A percentile compares a stretch with the other conserved stretches of the same genome.
Conservation (phyloP, 1,140 invertebrate genomes). For the Teleogryllus occipitalis region DNA sequence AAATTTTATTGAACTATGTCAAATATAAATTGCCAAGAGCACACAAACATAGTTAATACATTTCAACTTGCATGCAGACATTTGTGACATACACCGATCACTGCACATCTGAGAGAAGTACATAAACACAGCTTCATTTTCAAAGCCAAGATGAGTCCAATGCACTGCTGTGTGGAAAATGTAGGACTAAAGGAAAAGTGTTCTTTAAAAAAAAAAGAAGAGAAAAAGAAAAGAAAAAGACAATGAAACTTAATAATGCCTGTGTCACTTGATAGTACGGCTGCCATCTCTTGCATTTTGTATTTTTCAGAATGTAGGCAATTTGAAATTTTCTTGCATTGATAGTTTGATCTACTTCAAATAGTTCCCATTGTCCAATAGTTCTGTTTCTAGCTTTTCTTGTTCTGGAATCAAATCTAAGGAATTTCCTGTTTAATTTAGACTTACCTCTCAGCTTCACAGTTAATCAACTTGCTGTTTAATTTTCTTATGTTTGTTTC, state of each 20-base stretch:
- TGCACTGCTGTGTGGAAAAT: background rate
- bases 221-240: background rate
- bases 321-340: conserved; percentile 24
- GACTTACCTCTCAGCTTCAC: conserved; percentile 25
- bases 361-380: conserved; percentile 26
- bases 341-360: conserved; percentile 29
- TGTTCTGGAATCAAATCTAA: conserved; percentile 22
- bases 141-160: background rate
- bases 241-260: background rate
- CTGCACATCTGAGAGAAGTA: too few relatives aligned
- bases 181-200: background rate
- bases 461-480: conserved; percentile 28
- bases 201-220: background rate
- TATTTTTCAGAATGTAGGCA: conserved; percentile 23
- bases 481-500: conserved; percentile 41
- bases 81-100: too few relatives aligned
- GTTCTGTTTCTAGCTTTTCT: conserved; percentile 24
- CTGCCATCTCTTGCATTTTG: conserved; percentile 24
- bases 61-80: too few relatives aligned
- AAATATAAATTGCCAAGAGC: too few relatives aligned
- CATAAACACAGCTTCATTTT: background rate
- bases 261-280: conserved; percentile 16
- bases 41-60: too few relatives aligned
- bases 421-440: conserved; percentile 23
- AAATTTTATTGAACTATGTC: too few relatives aligned